Evolutionary conservation across 2,113 vertebrate genomes (phyloP), one percentile per base, ranked within the genome.

Genomic region (Hucho hucho): DNA sequence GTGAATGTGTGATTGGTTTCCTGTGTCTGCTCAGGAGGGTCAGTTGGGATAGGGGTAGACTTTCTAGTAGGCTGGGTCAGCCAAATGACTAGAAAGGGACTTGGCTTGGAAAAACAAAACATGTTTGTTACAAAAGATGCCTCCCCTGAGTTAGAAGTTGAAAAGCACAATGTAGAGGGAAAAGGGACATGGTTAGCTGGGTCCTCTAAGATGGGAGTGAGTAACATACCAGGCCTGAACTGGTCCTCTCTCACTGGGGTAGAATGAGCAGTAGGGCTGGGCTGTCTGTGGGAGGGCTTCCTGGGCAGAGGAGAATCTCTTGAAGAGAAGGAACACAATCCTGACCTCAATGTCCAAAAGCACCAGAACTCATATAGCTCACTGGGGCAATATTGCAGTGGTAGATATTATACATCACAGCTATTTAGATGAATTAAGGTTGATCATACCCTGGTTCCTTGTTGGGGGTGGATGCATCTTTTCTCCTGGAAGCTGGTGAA

Each of bases 191-290:
- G 12, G 25, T 26, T 65, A 25, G 24, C 26, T 65, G 13, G 11
- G 59, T 16, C n/a, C 20, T 22, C 13, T 63, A 59, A 65, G 16
- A 9, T 24, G 12, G 20, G 68, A 56, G 49, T 53, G 12, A 53
- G 49, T 37, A 53, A 64, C 53, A 6, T 89, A 93, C 91, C 91
- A 77, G 70, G 82, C 18, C 49, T 80, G 20, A 73, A 73, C 11
- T 6, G 83, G 49, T 75, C 81, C 37, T 90, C 89, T 78, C 75
- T 79, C 75, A 78, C 58, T 13, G 84, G 78, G 6, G 72, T 76
- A 22, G 83, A 77, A 49, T 80, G 84, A 70, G 68, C 76, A 9
- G 56, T 3, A 13, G 82, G 78, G 22, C 86, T 79, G 64, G 74
- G 43, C 12, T 70, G 49, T 73, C 63, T 80, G 14, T 24, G 53